Evolutionary conservation across 2,797 vertebrate genomes (phyloP).

Genomic region (Sparus aurata): DNA sequence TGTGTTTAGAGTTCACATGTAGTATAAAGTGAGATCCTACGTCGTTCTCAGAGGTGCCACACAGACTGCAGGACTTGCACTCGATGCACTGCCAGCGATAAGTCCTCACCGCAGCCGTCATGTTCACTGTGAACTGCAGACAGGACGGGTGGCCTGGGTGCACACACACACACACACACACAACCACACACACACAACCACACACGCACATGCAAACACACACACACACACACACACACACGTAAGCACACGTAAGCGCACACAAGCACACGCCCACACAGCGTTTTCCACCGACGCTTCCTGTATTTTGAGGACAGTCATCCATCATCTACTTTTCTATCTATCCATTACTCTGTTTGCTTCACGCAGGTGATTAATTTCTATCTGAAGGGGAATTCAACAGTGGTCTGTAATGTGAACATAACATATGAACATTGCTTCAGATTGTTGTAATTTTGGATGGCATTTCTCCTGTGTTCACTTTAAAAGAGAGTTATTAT

Average conservation of each 20-base stretch:
- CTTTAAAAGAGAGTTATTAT: too few relatives aligned
- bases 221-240: slow-evolving; percentile 13
- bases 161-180: slow-evolving; percentile 65
- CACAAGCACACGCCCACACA: slow-evolving; percentile 29
- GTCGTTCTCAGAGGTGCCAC: slow-evolving; percentile 96
- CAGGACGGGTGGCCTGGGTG: slow-evolving; percentile 94
- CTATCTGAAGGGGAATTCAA: slow-evolving; percentile 1
- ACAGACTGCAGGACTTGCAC: slow-evolving; percentile 97
- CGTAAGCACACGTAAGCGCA: slow-evolving; percentile 28
- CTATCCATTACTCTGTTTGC: slow-evolving; percentile 23
- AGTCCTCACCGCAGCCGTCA: slow-evolving; percentile 95
- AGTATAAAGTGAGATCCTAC: slow-evolving; percentile 82
- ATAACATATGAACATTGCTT: slow-evolving; percentile 1
- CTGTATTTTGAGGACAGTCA: slow-evolving; percentile 55
- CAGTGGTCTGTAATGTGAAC: slow-evolving; percentile 3
- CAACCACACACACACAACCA: slow-evolving; percentile 33
- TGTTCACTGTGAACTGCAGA: slow-evolving; percentile 97
- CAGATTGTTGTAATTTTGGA: background rate
- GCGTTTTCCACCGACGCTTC: slow-evolving; percentile 59
- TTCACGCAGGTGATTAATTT: slow-evolving; percentile 16
- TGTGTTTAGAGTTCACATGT: slow-evolving; percentile 53
- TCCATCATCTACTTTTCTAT: slow-evolving; percentile 40
- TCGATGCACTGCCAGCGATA: slow-evolving; percentile 98
- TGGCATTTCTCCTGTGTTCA: background rate
- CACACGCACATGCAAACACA: slow-evolving; percentile 29